Percentiles rank a stretch among this genome's conserved stretches.
phyloP scores from a whole-genome alignment of 2,888 invertebrate species.

The Neoascia interrupta region DNA sequence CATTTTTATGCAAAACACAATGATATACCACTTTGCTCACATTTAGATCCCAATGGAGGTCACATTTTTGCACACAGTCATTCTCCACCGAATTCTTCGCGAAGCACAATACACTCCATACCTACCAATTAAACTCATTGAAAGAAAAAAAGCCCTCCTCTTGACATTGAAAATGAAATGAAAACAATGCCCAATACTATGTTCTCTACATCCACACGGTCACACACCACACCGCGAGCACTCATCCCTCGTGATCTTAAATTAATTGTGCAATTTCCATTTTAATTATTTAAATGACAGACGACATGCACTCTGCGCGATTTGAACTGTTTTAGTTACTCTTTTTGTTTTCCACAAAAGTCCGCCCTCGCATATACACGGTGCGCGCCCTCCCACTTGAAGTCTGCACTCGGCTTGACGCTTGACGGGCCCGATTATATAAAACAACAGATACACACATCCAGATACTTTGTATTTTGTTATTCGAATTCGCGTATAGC shows the following conservation, averaged over 20 bases:
- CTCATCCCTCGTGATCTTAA: conserved; percentile 57
- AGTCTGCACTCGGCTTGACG: background rate
- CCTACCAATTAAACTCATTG: conserved; percentile 36
- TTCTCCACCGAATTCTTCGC: too few relatives aligned
- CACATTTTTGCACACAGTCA: background rate
- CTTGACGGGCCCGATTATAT: conserved; percentile 29
- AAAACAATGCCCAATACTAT: conserved; percentile 28
- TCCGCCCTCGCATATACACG: conserved; percentile 28
- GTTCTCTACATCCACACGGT: background rate
- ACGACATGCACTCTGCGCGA: conserved; percentile 59
- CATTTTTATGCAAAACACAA: too few relatives aligned
- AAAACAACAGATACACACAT: conserved; percentile 12
- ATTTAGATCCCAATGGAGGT: too few relatives aligned
- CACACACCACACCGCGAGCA: conserved; percentile 21
- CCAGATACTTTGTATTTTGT: background rate
- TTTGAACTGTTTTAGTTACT: conserved; percentile 41
- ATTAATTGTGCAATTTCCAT: conserved; percentile 64
- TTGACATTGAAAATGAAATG: conserved; percentile 63
- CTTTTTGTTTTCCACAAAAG: conserved; percentile 7
- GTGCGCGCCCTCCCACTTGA: background rate
- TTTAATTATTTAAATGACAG: conserved; percentile 66
- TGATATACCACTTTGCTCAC: too few relatives aligned
- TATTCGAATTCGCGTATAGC: conserved; percentile 19
- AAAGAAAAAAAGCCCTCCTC: conserved; percentile 32
- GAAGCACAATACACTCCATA: conserved; percentile 10